Evolutionary conservation across 1,140 invertebrate genomes (phyloP).

Genomic region (Myzus persicae): DNA sequence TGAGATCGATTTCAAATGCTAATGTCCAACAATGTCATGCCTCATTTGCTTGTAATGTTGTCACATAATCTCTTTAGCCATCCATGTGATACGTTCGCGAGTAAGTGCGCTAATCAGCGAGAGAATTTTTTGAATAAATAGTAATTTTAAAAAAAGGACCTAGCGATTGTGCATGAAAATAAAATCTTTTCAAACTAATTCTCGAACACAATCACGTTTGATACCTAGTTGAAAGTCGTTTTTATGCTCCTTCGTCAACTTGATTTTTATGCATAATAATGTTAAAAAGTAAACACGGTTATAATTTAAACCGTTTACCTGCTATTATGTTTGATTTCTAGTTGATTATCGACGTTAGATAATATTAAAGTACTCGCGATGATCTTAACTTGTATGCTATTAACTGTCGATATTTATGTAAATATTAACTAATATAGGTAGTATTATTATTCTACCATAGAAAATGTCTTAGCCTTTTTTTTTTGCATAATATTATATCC

Average conservation of each 20-base stretch:
- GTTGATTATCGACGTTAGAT: background rate
- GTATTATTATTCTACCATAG: background rate
- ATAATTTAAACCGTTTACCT: background rate
- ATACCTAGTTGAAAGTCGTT: background rate
- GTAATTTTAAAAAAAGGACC: background rate
- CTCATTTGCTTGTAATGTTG: slow-evolving; percentile 57
- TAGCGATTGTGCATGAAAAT: background rate
- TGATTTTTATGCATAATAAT: too few species aligned
- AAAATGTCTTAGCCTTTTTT: background rate
- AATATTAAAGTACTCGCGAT: background rate
- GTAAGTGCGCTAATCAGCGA: background rate
- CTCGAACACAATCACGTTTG: background rate
- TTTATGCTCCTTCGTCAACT: background rate
- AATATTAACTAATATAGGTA: background rate
- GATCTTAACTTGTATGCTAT: background rate
- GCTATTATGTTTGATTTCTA: background rate
- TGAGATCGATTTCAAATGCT: slow-evolving; percentile 57
- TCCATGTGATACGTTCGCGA: background rate
- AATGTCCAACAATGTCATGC: slow-evolving; percentile 47
- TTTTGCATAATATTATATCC: background rate
- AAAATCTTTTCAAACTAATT: background rate
- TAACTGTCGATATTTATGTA: background rate
- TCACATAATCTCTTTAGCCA: slow-evolving; percentile 47
- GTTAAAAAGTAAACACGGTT: background rate
- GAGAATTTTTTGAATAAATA: background rate